Evolutionary conservation across 2,888 invertebrate species (phyloP).

Genomic region (Zygothrica quintamaculata): DNA sequence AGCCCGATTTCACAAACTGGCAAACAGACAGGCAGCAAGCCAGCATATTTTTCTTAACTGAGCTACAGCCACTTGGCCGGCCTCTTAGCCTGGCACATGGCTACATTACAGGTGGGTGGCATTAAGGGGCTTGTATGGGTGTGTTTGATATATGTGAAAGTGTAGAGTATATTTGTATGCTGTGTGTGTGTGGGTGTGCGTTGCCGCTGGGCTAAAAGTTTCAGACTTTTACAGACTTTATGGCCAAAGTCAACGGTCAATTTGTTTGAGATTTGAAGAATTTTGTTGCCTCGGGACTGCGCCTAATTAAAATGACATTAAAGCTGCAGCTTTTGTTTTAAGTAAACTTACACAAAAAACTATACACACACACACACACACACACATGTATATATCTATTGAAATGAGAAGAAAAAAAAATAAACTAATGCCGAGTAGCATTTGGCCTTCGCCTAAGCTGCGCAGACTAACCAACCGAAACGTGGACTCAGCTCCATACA

Average conservation of each 20-base stretch:
- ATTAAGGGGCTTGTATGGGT: background rate
- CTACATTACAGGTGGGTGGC: conserved; percentile 21
- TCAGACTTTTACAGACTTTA: conserved; percentile 44
- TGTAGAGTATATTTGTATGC: background rate
- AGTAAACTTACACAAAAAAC: conserved; percentile 1
- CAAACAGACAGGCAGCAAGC: conserved; percentile 35
- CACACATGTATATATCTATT: conserved; percentile 4
- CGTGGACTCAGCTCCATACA: conserved; percentile 67
- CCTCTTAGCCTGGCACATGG: conserved; percentile 40
- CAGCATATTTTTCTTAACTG: conserved; percentile 64
- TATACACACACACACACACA: background rate
- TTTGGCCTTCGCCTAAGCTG: conserved; percentile 62
- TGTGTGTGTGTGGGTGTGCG: conserved; percentile 39
- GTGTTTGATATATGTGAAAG: conserved; percentile 1
- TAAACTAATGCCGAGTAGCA: conserved; percentile 20
- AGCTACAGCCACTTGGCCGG: conserved; percentile 49
- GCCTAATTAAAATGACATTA: conserved; percentile 76
- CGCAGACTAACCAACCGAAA: conserved; percentile 67
- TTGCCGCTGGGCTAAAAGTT: conserved; percentile 50
- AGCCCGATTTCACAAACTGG: conserved; percentile 55
- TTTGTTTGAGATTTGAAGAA: conserved; percentile 70
- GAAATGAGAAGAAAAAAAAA: conserved; percentile 1
- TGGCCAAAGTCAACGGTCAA: conserved; percentile 70
- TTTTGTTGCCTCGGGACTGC: conserved; percentile 51
- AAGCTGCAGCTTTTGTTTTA: conserved; percentile 51